A percentile compares a stretch with the other conserved stretches of the same genome.
phyloP scores from a whole-genome alignment of 2,113 vertebrate species.

The Centropus unirufus region DNA sequence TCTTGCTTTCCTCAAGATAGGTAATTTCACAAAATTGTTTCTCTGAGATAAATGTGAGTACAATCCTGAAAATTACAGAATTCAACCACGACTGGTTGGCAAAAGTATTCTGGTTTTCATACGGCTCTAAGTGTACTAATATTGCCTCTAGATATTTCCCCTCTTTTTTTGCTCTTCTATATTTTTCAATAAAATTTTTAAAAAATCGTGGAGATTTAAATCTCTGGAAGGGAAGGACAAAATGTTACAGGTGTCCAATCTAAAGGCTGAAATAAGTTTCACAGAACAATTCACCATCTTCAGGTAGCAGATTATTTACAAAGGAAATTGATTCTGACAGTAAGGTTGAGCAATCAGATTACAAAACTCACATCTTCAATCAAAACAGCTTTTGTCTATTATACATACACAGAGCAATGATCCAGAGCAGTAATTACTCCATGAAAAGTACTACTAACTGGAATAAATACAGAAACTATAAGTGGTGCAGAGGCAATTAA shows the following conservation, averaged over 20 bases:
- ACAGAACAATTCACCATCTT: not conserved
- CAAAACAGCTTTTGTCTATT: not conserved
- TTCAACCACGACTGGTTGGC: not conserved
- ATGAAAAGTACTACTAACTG: not conserved
- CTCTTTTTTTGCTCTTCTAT: not conserved
- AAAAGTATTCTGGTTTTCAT: not conserved
- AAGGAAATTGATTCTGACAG: not conserved
- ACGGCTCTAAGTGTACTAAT: not conserved
- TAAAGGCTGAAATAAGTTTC: not conserved
- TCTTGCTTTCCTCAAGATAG: not conserved
- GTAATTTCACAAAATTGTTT: not conserved
- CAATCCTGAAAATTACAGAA: not conserved
- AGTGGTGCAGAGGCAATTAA: not conserved
- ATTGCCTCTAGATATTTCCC: not conserved
- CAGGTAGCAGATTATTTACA: not conserved
- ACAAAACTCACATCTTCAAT: rapidly evolving
- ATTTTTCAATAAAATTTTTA: not conserved
- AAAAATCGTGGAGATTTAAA: not conserved
- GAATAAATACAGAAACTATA: not conserved
- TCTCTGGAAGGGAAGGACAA: not conserved
- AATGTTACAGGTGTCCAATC: not conserved
- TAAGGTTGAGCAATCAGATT: not conserved
- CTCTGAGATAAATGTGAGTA: not conserved
- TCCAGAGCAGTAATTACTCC: not conserved
- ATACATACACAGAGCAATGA: not conserved